phyloP scores from a whole-genome alignment of 2,888 invertebrate species.

The Drosophila anceps region DNA sequence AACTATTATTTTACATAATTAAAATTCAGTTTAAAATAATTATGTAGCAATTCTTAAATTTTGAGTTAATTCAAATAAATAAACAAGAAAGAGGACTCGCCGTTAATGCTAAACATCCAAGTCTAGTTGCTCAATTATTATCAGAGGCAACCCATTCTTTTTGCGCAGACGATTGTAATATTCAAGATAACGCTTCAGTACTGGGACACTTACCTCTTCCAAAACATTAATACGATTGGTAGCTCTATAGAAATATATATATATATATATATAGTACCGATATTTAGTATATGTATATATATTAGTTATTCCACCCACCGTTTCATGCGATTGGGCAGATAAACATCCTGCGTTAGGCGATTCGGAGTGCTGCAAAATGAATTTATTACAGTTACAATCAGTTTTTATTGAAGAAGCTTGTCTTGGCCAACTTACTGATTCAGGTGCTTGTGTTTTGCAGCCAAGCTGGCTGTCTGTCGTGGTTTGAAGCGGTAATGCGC shows the following conservation, averaged over 20 bases:
- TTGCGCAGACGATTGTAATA: slow-evolving; percentile 11
- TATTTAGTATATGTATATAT: neutral
- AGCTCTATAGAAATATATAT: slow-evolving; percentile 8
- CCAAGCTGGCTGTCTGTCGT: neutral
- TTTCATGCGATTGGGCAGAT: slow-evolving; percentile 30
- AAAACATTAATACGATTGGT: slow-evolving; percentile 5
- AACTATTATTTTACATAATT: too few species aligned
- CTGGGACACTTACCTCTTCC: slow-evolving; percentile 15
- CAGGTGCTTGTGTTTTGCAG: neutral
- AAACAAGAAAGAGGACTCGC: neutral
- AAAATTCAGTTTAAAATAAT: too few species aligned
- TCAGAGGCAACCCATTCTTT: neutral
- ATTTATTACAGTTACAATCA: neutral
- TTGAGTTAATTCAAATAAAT: neutral
- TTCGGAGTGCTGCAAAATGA: slow-evolving; percentile 3
- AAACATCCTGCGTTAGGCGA: slow-evolving; percentile 1
- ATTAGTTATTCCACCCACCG: slow-evolving; percentile 14
- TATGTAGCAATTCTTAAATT: neutral
- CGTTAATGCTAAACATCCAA: neutral
- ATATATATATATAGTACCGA: too few species aligned
- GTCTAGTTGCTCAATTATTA: neutral
- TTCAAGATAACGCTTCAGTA: neutral
- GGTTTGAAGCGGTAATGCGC: neutral
- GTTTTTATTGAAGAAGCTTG: neutral
- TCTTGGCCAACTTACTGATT: slow-evolving; percentile 14